Conservation (phyloP, 2,797 vertebrate species). For the Eutrigla gurnardus region DNA sequence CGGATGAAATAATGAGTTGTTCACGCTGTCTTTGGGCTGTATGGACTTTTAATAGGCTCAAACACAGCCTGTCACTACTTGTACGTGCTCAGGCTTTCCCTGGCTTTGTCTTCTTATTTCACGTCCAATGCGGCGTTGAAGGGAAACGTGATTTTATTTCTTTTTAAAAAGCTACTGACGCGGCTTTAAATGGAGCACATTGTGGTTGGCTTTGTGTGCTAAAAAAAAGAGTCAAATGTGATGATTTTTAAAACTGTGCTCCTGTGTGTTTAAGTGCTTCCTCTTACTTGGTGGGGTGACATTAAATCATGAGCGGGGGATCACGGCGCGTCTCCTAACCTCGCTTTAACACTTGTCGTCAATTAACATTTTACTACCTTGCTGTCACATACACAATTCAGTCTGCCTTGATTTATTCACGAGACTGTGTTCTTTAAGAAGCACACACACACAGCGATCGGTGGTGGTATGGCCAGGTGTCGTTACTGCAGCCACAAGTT, state of each 20-base stretch:
- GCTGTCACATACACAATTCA: slow-evolving; percentile 45
- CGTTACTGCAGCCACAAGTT: slow-evolving; percentile 17
- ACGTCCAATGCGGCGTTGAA: slow-evolving; percentile 12
- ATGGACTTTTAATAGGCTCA: slow-evolving; percentile 62
- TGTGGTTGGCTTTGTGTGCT: background rate
- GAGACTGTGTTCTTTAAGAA: slow-evolving; percentile 7
- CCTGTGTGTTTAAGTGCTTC: slow-evolving; percentile 31
- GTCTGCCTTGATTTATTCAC: slow-evolving; percentile 58
- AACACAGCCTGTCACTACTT: slow-evolving; percentile 70
- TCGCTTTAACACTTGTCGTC: slow-evolving; percentile 65
- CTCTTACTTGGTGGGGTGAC: slow-evolving; percentile 6
- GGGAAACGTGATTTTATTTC: background rate
- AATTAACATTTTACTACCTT: slow-evolving; percentile 65
- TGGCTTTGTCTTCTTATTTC: slow-evolving; percentile 43
- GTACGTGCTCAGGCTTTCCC: slow-evolving; percentile 38
- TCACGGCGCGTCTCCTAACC: slow-evolving; percentile 35
- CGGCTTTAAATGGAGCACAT: background rate
- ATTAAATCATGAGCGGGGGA: slow-evolving; percentile 40
- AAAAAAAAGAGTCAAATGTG: slow-evolving; percentile 6
- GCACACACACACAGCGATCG: background rate
- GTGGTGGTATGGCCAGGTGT: slow-evolving; percentile 12
- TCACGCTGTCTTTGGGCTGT: slow-evolving; percentile 62
- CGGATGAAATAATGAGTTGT: slow-evolving; percentile 69
- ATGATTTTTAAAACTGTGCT: slow-evolving; percentile 8
- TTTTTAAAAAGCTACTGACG: slow-evolving; percentile 9